Conservation (phyloP, 2,113 vertebrate species). For the Galeopterus variegatus region DNA sequence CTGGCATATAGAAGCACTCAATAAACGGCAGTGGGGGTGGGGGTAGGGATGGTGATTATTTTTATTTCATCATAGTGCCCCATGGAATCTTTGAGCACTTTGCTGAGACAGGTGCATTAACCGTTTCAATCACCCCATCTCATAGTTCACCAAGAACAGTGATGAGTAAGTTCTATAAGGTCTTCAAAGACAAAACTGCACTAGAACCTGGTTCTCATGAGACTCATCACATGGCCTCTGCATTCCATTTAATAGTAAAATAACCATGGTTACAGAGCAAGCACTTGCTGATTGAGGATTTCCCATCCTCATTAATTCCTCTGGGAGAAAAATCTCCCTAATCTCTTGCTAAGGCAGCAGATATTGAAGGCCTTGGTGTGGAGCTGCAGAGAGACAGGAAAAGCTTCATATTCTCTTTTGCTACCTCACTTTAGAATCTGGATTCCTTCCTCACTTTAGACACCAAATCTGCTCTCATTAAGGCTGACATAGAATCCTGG, state of each 20-base stretch:
- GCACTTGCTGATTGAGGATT: not conserved
- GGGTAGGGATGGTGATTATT: not conserved
- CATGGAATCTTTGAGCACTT: not conserved
- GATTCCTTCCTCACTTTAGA: not conserved
- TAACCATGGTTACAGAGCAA: constrained; percentile 22
- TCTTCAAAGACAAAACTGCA: not conserved
- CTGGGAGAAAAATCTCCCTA: not conserved
- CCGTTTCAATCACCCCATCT: not conserved
- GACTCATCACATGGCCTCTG: not conserved
- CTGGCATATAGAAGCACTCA: not conserved
- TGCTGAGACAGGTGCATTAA: not conserved
- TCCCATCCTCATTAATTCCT: not conserved
- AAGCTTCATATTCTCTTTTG: not conserved
- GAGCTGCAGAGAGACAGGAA: not conserved
- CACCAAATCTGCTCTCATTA: not conserved
- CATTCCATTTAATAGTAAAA: not conserved
- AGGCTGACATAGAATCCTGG: not conserved
- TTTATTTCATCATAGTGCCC: not conserved
- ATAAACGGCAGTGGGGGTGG: not conserved
- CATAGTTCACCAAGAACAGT: not conserved
- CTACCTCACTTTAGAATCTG: not conserved
- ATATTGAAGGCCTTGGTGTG: accelerated
- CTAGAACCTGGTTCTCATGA: not conserved
- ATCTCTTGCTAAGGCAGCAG: not conserved
- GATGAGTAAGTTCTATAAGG: not conserved